Evolutionary conservation across 2,888 invertebrate species (phyloP).

Genomic region (Cheiracanthium punctorium): DNA sequence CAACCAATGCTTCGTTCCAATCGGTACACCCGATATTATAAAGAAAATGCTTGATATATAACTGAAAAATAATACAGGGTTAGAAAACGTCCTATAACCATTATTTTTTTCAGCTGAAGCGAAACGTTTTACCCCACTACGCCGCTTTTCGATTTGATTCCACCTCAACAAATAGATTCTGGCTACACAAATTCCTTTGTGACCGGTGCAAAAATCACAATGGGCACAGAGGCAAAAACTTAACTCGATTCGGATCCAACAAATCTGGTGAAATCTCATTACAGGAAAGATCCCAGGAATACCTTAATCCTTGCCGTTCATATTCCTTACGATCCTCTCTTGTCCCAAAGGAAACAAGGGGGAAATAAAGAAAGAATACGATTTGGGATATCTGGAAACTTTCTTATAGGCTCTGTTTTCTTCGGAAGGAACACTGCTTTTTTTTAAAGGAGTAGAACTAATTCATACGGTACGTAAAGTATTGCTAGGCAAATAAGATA

Average conservation of each 20-base stretch:
- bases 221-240: not conserved
- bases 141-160: not conserved
- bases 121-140: not conserved
- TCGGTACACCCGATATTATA: too few relatives aligned
- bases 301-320: not conserved
- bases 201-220: not conserved
- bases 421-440: too few relatives aligned
- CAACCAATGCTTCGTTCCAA: too few relatives aligned
- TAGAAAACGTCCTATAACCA: too few relatives aligned
- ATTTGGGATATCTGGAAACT: too few relatives aligned
- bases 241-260: conserved; percentile 18
- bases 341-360: not conserved
- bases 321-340: not conserved
- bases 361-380: not conserved
- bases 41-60: too few relatives aligned
- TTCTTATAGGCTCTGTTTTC: too few relatives aligned
- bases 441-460: too few relatives aligned
- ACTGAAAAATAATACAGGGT: too few relatives aligned
- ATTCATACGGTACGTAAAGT: too few relatives aligned
- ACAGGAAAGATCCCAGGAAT: not conserved
- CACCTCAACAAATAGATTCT: not conserved
- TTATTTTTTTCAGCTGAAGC: too few relatives aligned
- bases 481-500: too few relatives aligned
- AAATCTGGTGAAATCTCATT: conserved; percentile 22
- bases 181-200: not conserved